Evolutionary conservation across 2,113 vertebrate species (phyloP).

Genomic region (Verasper variegatus): DNA sequence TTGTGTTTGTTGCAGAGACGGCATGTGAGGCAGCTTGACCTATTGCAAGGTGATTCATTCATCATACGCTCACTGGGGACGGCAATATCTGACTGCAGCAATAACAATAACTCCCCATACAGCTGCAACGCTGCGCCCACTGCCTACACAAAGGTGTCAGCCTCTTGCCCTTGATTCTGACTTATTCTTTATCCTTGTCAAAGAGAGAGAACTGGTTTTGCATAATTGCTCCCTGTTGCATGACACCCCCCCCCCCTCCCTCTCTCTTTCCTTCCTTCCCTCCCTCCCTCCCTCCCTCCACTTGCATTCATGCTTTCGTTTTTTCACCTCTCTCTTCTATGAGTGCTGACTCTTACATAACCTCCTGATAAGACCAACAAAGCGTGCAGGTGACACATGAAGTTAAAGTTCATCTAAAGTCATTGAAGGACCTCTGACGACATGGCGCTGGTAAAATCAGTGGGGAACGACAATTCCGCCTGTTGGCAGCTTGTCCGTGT

Average conservation of each 20-base stretch:
- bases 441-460: constrained; percentile 22
- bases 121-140: constrained; percentile 38
- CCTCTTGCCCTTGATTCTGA: constrained; percentile 68
- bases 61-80: constrained; percentile 62
- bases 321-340: not conserved
- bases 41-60: constrained; percentile 78
- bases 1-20: constrained; percentile 39
- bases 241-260: constrained; percentile 9
- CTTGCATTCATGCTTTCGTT: constrained; percentile 2
- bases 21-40: constrained; percentile 53
- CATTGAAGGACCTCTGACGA: constrained; percentile 20
- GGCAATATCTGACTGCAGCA: constrained; percentile 65
- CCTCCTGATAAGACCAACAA: constrained; percentile 52
- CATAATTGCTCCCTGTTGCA: constrained; percentile 62
- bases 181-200: constrained; percentile 63
- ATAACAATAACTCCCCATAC: constrained; percentile 43
- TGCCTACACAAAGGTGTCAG: constrained; percentile 47
- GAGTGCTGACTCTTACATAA: constrained; percentile 61
- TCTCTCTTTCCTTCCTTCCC: not conserved
- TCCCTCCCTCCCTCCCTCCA: not conserved
- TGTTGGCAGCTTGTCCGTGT: constrained; percentile 17
- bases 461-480: not conserved
- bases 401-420: constrained; percentile 39
- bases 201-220: constrained; percentile 34
- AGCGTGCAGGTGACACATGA: constrained; percentile 38